Conservation (phyloP, 2,888 invertebrate species). For the Nasonovia ribisnigri region DNA sequence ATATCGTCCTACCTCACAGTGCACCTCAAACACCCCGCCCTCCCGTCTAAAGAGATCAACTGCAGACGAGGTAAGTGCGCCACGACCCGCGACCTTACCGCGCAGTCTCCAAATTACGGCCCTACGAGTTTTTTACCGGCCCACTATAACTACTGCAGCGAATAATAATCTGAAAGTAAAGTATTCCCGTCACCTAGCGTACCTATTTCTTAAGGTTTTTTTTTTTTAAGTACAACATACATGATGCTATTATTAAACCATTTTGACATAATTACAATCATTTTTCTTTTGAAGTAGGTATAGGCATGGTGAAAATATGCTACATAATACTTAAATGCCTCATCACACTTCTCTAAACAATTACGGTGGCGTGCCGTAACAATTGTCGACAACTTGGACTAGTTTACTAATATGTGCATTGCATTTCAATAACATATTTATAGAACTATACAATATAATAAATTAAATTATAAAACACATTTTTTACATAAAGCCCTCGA, state of each 20-base stretch:
- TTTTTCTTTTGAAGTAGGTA: neutral
- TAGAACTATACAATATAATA: neutral
- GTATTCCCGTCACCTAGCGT: neutral
- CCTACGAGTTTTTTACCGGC: neutral
- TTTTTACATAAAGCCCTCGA: neutral
- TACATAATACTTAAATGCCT: too few relatives aligned
- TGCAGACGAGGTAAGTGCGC: slow-evolving; percentile 68
- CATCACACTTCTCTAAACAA: too few relatives aligned
- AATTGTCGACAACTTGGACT: neutral
- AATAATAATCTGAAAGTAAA: neutral
- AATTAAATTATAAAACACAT: neutral
- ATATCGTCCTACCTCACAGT: slow-evolving; percentile 71
- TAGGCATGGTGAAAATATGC: too few relatives aligned
- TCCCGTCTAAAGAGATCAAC: slow-evolving; percentile 67
- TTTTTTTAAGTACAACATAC: neutral
- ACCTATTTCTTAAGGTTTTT: neutral
- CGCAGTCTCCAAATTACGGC: neutral
- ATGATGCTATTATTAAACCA: neutral
- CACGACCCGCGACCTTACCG: too few relatives aligned
- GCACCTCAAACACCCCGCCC: slow-evolving; percentile 68
- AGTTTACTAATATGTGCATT: neutral
- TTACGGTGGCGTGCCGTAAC: neutral
- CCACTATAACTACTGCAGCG: neutral
- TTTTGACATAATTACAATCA: neutral
- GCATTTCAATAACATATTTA: neutral